phyloP scores from a whole-genome alignment of 2,888 invertebrate species.

The Protodeltote pygarga region DNA sequence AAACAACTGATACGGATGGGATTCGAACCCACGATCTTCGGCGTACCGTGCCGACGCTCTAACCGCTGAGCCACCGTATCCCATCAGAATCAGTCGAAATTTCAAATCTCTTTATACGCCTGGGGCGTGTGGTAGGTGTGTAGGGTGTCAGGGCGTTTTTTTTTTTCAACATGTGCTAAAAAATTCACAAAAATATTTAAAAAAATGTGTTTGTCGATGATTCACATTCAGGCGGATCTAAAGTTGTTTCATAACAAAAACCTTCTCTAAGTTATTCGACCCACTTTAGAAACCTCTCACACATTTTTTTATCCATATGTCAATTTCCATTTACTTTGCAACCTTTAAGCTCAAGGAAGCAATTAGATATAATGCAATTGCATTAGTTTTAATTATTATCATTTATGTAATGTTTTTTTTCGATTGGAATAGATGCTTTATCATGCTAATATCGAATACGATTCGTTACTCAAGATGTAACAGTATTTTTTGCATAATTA shows the following conservation, averaged over 20 bases:
- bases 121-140: too few species aligned
- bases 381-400: slow-evolving; percentile 28
- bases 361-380: slow-evolving; percentile 45
- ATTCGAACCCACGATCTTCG: too few species aligned
- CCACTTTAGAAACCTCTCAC: slow-evolving; percentile 27
- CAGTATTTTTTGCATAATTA: slow-evolving; percentile 5
- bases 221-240: too few species aligned
- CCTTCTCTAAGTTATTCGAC: slow-evolving; percentile 21
- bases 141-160: too few species aligned
- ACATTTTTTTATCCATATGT: slow-evolving; percentile 27
- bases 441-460: neutral
- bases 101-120: too few species aligned
- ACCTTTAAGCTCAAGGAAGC: slow-evolving; percentile 50
- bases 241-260: neutral
- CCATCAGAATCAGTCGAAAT: too few species aligned
- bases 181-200: too few species aligned
- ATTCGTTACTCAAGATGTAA: slow-evolving; percentile 2
- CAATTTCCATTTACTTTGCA: slow-evolving; percentile 34
- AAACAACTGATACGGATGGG: too few species aligned
- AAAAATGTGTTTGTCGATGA: too few species aligned
- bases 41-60: too few species aligned
- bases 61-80: too few species aligned
- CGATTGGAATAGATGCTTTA: slow-evolving; percentile 1
- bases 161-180: too few species aligned
- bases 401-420: slow-evolving; percentile 15